phyloP scores from a whole-genome alignment of 1,140 invertebrate genomes.

The Nymphalis io region DNA sequence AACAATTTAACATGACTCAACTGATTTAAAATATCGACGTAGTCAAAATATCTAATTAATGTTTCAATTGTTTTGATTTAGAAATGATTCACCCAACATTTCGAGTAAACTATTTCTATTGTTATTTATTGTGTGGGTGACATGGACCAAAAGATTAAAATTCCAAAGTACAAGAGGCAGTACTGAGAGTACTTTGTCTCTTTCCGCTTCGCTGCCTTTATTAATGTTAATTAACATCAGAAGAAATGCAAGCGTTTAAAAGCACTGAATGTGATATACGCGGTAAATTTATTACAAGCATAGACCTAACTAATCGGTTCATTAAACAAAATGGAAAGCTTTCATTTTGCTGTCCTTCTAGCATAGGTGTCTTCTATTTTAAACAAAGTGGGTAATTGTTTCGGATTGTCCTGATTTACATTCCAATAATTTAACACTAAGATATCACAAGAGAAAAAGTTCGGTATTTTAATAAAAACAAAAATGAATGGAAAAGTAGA shows the following conservation, averaged over 20 bases:
- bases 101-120: not conserved
- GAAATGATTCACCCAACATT: slow-evolving; percentile 8
- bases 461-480: slow-evolving; percentile 18
- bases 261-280: slow-evolving; percentile 53
- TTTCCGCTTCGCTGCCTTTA: slow-evolving; percentile 16
- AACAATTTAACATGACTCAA: too few species aligned
- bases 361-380: not conserved
- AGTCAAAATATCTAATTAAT: too few species aligned
- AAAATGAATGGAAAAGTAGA: slow-evolving; percentile 17
- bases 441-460: not conserved
- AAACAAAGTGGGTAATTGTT: not conserved
- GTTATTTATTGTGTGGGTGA: slow-evolving; percentile 17
- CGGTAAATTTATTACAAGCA: slow-evolving; percentile 55
- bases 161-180: not conserved
- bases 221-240: slow-evolving; percentile 59
- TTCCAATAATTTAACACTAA: slow-evolving; percentile 12
- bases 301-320: slow-evolving; percentile 45
- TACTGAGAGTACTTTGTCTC: slow-evolving; percentile 15
- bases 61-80: not conserved
- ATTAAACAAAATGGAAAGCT: slow-evolving; percentile 47
- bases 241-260: slow-evolving; percentile 50
- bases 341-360: slow-evolving; percentile 28
- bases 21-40: too few species aligned
- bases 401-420: slow-evolving; percentile 1
- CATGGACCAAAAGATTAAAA: slow-evolving; percentile 5